Base-by-base conservation (phyloP, 2,888 invertebrate species). In the Ophion obscuratus region DNA sequence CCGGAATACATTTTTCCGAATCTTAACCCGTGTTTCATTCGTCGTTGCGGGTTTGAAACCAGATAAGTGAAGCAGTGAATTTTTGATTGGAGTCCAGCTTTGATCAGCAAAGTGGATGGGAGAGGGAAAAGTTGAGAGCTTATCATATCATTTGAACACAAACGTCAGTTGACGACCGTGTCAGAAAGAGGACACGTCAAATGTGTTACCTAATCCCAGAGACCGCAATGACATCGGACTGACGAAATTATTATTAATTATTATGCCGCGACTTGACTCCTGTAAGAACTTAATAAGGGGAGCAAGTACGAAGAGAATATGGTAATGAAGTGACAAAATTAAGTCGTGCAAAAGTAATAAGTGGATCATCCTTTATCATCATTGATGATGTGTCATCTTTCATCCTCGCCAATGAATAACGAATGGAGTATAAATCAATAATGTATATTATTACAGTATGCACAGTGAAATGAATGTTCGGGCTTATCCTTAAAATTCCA, bases 201-300 rank as follows among this genome's bases (percentile, higher is more conserved):
- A 86, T 76, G 87, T 70, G 79, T 81, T 74, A 91, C 89, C 90
- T 89, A 89, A 87, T 81, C 82, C 20, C 78, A 88, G 87, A 85
- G 84, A 20, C 74, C 67, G 27, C 91, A 91, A 92, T 92, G 92
- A 91, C 92, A 92, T 92, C 87, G 89, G 79, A 89, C 92, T 92
- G 93, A 93, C 92, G 91, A 92, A 93, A 93, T 93, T 92, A 93
- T 92, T 92, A 91, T 92, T 92, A 92, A 92, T 93, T 92, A 93
- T 90, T 92, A 93, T 92, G 92, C 87, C 88, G 89, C 87, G 89
- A 88, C 84, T 87, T 88, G 10, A 66, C 86, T 88, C 87, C 62
- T 84, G 44, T 87, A 84, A 79, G 87, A 86, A 90, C 90, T 90
- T 89, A 82, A 80, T 24, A 77, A 44, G 40, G 70, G 67, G 57